A percentile compares a stretch with the other conserved stretches of the same genome.
phyloP scores from a whole-genome alignment of 2,888 invertebrate species.

The Apamea sordens region DNA sequence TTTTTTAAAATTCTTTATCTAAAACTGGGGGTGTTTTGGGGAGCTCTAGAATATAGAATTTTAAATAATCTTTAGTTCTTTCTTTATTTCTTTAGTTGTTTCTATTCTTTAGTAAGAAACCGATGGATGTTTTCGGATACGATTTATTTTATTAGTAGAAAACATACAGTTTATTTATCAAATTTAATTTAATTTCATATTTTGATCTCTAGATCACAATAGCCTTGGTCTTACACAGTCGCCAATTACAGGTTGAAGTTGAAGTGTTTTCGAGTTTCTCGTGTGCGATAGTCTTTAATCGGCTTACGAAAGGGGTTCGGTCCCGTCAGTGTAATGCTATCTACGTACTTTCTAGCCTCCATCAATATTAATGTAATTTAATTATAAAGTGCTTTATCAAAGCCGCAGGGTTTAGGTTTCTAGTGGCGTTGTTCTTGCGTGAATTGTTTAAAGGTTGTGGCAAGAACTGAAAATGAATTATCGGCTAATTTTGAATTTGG shows the following conservation, averaged over 20 bases:
- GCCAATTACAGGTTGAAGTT: too few relatives aligned
- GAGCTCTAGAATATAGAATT: too few relatives aligned
- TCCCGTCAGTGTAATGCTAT: conserved; percentile 64
- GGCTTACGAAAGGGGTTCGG: conserved; percentile 73
- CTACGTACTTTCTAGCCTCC: conserved; percentile 57
- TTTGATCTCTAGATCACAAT: too few relatives aligned
- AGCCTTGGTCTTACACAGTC: too few relatives aligned
- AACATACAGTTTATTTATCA: too few relatives aligned
- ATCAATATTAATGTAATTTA: conserved; percentile 57
- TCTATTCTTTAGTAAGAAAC: too few relatives aligned
- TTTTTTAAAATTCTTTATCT: background rate
- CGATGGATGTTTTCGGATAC: too few relatives aligned
- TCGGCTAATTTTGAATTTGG: conserved; percentile 9
- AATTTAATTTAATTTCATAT: too few relatives aligned
- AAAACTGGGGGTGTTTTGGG: too few relatives aligned
- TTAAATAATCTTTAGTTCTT: too few relatives aligned
- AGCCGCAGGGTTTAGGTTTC: conserved; percentile 56
- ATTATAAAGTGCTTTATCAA: conserved; percentile 58
- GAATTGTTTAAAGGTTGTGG: conserved; percentile 47
- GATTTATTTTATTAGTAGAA: too few relatives aligned
- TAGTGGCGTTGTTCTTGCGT: conserved; percentile 45
- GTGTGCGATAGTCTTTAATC: conserved; percentile 70
- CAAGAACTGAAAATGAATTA: conserved; percentile 31
- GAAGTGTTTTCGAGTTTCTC: background rate
- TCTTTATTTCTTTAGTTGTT: too few relatives aligned